Conservation (phyloP, 1,140 invertebrate species). For the Hylaeus anthracinus region DNA sequence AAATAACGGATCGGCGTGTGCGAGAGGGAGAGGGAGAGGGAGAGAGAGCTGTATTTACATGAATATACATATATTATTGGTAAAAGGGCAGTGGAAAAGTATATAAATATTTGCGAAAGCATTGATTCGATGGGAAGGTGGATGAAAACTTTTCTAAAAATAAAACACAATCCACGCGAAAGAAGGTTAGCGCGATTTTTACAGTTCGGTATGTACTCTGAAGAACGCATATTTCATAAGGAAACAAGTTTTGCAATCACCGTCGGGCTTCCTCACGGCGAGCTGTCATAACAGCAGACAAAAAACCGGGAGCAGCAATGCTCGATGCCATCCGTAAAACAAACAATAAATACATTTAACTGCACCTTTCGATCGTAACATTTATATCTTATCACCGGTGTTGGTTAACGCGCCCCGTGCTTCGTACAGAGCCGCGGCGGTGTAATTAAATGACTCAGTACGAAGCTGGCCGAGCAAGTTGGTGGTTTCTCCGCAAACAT, state of each 20-base stretch:
- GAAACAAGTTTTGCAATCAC: not conserved
- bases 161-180: too few relatives aligned
- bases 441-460: constrained; percentile 28
- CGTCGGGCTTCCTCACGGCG: not conserved
- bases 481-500: constrained; percentile 2
- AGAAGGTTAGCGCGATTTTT: not conserved
- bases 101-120: too few relatives aligned
- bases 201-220: not conserved
- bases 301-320: not conserved
- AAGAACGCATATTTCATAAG: constrained; percentile 18
- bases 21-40: too few relatives aligned
- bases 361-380: constrained; percentile 16
- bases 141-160: too few relatives aligned
- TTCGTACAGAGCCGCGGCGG: not conserved
- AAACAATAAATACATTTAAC: constrained; percentile 13
- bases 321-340: constrained; percentile 5
- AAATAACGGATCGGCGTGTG: too few relatives aligned
- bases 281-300: not conserved
- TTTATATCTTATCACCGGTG: constrained; percentile 42
- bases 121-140: too few relatives aligned
- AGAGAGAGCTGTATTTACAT: too few relatives aligned
- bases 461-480: not conserved
- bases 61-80: too few relatives aligned
- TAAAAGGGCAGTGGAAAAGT: too few relatives aligned
- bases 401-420: constrained; percentile 3